These are phyloP conservation scores for Spodoptera exigua DNA, from an alignment of 2,888 invertebrate species.

Conservation along the genomic window DNA sequence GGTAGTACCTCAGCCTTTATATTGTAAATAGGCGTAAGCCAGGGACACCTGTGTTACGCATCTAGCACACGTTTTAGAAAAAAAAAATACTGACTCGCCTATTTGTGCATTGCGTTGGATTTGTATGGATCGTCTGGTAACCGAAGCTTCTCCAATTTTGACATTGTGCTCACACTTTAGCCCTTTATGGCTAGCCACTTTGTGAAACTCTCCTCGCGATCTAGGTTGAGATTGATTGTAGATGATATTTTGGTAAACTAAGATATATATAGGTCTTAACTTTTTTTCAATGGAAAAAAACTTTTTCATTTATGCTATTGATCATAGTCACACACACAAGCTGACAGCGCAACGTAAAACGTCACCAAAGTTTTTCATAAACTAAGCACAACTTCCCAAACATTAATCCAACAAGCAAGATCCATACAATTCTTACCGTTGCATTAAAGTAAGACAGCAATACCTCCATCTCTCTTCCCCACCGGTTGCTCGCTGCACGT, in stretches of 20 bases:
- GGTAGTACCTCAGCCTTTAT: constrained; percentile 57
- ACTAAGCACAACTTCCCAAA: constrained; percentile 14
- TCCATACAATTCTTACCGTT: constrained; percentile 74
- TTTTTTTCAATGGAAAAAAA: too few relatives aligned
- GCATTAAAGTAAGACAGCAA: constrained; percentile 68
- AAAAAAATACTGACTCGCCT: constrained; percentile 65
- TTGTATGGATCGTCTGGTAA: constrained; percentile 70
- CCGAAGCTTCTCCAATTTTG: too few relatives aligned
- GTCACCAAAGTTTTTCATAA: constrained; percentile 1
- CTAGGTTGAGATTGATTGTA: too few relatives aligned
- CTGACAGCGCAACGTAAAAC: not conserved
- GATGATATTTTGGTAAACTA: too few relatives aligned
- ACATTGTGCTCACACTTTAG: too few relatives aligned
- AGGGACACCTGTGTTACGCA: constrained; percentile 87
- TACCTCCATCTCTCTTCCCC: constrained; percentile 66
- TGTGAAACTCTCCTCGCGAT: too few relatives aligned
- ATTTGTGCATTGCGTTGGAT: constrained; percentile 64
- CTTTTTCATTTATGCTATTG: too few relatives aligned
- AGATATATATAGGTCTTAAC: too few relatives aligned
- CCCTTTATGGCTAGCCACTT: too few relatives aligned
- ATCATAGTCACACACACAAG: too few relatives aligned
- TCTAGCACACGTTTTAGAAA: constrained; percentile 70
- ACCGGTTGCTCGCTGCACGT: constrained; percentile 83
- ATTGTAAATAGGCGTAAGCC: constrained; percentile 73
- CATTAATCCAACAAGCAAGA: constrained; percentile 41